Percentiles rank a stretch among this genome's conserved stretches.
Evolutionary conservation across 64 coral and sea anemone genomes (phyloP).

Genomic region (Montipora foliosa): DNA sequence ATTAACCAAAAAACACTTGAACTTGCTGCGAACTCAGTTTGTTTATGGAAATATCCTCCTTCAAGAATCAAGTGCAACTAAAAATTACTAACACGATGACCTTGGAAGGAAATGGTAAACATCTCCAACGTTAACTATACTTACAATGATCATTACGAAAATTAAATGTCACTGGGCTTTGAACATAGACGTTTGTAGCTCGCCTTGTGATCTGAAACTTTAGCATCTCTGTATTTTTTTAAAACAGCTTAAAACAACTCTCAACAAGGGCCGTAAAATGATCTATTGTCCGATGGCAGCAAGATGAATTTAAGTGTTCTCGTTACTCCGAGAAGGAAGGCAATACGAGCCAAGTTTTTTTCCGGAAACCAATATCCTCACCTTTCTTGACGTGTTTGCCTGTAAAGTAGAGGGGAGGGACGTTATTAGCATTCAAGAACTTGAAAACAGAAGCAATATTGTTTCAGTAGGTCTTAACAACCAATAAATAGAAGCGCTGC

Average conservation of each 20-base stretch:
- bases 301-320: background rate
- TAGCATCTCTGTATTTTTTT: slow-evolving; percentile 11
- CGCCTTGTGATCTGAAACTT: slow-evolving; percentile 41
- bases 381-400: slow-evolving; percentile 89
- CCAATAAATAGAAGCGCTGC: background rate
- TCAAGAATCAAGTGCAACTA: no score
- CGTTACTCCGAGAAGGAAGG: background rate
- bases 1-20: no score
- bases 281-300: background rate
- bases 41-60: no score
- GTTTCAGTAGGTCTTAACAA: background rate
- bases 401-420: slow-evolving; percentile 55
- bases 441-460: slow-evolving; percentile 46
- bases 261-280: background rate
- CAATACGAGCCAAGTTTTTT: background rate
- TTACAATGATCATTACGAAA: background rate
- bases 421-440: slow-evolving; percentile 6
- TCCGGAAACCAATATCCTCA: slow-evolving; percentile 14
- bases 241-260: background rate
- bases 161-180: background rate
- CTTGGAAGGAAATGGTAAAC: no score
- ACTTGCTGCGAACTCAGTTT: no score
- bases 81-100: background rate
- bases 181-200: slow-evolving; percentile 12
- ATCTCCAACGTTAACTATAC: background rate